These are phyloP conservation scores for Lethocerus indicus DNA, from an alignment of 1,140 invertebrate genomes.

Conservation along the genomic window DNA sequence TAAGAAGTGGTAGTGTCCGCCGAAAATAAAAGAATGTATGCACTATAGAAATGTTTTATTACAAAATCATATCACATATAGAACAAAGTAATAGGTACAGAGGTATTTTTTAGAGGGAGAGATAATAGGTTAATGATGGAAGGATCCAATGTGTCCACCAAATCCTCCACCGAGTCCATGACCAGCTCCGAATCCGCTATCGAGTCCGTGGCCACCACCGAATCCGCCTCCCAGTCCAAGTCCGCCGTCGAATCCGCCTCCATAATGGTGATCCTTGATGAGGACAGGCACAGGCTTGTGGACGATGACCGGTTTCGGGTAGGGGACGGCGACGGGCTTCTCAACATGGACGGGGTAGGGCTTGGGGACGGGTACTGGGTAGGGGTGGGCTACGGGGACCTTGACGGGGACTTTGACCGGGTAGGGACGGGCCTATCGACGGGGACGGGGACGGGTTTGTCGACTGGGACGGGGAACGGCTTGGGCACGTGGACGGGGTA, in stretches of 20 bases:
- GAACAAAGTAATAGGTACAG: too few species aligned
- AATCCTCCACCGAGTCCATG: too few species aligned
- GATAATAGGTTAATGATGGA: too few species aligned
- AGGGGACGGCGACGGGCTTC: conserved; percentile 41
- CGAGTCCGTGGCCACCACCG: too few species aligned
- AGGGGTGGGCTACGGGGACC: conserved; percentile 24
- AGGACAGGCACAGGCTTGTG: conserved; percentile 47
- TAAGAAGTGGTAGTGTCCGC: too few species aligned
- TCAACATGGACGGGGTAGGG: conserved; percentile 27
- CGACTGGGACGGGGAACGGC: conserved; percentile 34
- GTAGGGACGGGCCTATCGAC: conserved; percentile 35
- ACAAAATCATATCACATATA: too few species aligned
- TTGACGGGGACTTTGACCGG: conserved; percentile 32
- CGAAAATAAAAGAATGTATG: too few species aligned
- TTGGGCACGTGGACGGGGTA: conserved; percentile 32
- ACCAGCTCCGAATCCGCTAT: too few species aligned
- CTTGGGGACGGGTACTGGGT: conserved; percentile 34
- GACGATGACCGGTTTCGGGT: conserved; percentile 31
- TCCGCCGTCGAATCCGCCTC: too few species aligned
- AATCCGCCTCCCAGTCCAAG: not conserved
- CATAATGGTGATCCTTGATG: conserved; percentile 18
- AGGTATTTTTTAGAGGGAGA: too few species aligned
- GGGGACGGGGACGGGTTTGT: conserved; percentile 37
- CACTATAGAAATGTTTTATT: too few species aligned
- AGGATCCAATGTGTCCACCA: too few species aligned